Base-by-base conservation (phyloP, 2,888 invertebrate genomes). In the Conops quadrifasciatus region DNA sequence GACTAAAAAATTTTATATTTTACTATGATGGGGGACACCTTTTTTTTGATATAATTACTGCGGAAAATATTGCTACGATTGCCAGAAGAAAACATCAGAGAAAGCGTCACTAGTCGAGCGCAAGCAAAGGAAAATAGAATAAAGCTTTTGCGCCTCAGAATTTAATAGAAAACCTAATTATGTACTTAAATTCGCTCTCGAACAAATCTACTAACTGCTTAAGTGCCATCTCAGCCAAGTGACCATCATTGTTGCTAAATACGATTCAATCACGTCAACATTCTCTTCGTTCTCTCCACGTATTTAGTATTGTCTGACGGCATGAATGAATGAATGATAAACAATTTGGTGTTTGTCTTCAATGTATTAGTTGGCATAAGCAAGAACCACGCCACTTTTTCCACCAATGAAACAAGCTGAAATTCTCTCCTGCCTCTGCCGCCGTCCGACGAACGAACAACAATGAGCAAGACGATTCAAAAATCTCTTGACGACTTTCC, bases 351-450 rank as follows among this genome's bases (percentile, higher is more conserved):
- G 16, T 11, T 51, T 45, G 19, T 24, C 56, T 45, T 15, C 45
- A 47, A 19, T 21, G 56, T 67, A 19, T 63, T 47, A 59, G 59
- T 59, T 59, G 26, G 67, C 67, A 28, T 56, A 28, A 58, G 71
- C 56, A 72, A 66, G 70, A 74, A 80, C 77, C 80, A 80, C 79
- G 80, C 80, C 80, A 80, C 76, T 67, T 63, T 71, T 73, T 75
- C 72, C 67, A 73, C 80, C 80, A 80, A 80, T 80, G 76, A 78
- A 77, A 72, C 73, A 72, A 66, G 74, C 71, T 71, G 51, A 60
- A 65, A 60, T 36, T 49, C 24, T 43, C 63, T 67, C 62, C 72
- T 65, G 69, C 21, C 72, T 68, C 60, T 36, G 36, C 66, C 36
- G 47, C 47, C 59, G 62, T 56, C 53, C 67, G 9, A 36, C 9